A percentile compares a stretch with the other conserved stretches of the same genome.
Conservation (phyloP, 2,797 vertebrate genomes). For the Glossophaga mutica region DNA sequence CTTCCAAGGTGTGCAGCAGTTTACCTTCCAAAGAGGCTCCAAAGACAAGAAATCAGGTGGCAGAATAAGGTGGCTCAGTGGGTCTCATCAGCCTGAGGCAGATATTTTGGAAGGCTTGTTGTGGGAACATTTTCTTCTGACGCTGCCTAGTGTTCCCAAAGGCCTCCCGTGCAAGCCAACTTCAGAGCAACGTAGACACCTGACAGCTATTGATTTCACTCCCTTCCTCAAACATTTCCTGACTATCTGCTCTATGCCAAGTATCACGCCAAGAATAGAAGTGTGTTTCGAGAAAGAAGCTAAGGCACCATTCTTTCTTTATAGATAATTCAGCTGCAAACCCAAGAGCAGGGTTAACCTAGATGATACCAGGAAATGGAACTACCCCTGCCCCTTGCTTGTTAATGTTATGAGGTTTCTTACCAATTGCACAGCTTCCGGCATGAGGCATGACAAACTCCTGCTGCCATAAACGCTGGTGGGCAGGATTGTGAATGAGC, state of each 20-base stretch:
- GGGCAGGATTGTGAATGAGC: neutral
- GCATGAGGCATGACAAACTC: neutral
- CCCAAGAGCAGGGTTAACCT: neutral
- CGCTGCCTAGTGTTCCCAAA: neutral
- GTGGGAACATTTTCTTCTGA: neutral
- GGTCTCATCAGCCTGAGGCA: neutral
- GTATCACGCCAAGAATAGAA: neutral
- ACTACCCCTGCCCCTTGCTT: neutral
- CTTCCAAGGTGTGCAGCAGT: neutral
- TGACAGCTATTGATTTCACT: neutral
- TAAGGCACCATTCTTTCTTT: neutral
- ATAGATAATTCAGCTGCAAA: neutral
- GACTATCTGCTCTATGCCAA: neutral
- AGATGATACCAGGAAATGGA: neutral
- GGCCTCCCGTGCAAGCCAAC: neutral
- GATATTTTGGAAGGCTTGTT: neutral
- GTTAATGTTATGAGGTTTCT: neutral
- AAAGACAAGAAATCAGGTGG: neutral
- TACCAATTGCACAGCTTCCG: neutral
- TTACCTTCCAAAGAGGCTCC: neutral
- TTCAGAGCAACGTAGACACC: neutral
- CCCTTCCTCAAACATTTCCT: neutral
- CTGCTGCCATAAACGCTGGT: neutral
- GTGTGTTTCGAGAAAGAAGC: neutral
- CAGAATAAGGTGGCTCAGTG: neutral